Conservation (phyloP, 2,797 vertebrate genomes). For the Xiphorhynchus erythropygius region DNA sequence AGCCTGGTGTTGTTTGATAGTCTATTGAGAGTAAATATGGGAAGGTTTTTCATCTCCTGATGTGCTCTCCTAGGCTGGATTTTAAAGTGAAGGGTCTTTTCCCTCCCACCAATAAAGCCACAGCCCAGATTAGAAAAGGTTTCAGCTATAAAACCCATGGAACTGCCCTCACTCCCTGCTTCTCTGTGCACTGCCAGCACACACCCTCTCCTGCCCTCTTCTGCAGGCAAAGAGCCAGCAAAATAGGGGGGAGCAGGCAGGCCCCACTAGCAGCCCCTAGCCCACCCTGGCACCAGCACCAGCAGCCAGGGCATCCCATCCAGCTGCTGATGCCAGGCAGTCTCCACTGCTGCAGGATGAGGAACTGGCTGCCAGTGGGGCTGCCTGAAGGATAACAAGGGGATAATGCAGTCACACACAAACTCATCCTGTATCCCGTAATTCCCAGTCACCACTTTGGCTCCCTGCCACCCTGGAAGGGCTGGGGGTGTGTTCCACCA, state of each 20-base stretch:
- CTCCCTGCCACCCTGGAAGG: accelerated
- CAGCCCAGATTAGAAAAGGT: background rate
- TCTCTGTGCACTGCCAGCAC: background rate
- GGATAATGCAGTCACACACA: accelerated
- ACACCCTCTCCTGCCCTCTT: background rate
- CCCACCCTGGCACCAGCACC: no score
- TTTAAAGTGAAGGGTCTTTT: background rate
- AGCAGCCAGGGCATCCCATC: background rate
- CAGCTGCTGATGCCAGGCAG: accelerated
- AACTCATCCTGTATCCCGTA: accelerated
- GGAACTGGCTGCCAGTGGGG: accelerated
- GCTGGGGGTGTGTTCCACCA: accelerated
- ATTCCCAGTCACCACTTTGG: accelerated
- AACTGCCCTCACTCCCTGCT: background rate
- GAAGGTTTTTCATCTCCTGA: conserved; percentile 70
- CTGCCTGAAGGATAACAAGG: accelerated
- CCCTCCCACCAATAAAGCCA: background rate
- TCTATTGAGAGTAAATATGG: conserved; percentile 84
- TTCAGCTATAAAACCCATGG: background rate
- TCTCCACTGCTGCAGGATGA: accelerated
- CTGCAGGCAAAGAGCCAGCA: background rate
- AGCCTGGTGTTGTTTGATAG: conserved; percentile 87
- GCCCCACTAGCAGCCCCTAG: accelerated
- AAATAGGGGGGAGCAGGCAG: accelerated
- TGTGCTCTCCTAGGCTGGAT: conserved; percentile 29